Conservation (phyloP, 2,797 vertebrate genomes). For the Platyrinchus mystaceus region DNA sequence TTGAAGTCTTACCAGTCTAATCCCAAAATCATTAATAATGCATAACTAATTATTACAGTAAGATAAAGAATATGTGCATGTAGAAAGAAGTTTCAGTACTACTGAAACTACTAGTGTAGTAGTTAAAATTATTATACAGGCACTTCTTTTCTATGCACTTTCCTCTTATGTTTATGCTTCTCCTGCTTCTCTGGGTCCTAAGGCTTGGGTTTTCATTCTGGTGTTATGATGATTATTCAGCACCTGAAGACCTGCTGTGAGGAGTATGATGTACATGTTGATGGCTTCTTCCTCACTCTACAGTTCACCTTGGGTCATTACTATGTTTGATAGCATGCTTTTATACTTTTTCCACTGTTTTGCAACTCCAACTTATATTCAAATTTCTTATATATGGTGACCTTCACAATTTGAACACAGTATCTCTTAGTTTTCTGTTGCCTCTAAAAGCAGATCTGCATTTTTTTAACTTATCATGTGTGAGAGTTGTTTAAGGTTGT, state of each 20-base stretch:
- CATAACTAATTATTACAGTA: neutral
- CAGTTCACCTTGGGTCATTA: neutral
- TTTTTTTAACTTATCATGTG: neutral
- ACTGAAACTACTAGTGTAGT: neutral
- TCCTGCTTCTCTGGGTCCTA: neutral
- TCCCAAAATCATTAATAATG: neutral
- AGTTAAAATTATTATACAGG: neutral
- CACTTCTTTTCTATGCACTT: neutral
- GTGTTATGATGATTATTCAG: neutral
- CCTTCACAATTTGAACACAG: neutral
- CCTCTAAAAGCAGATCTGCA: neutral
- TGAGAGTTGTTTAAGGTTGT: neutral
- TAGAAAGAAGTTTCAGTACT: neutral
- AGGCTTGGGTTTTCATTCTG: neutral
- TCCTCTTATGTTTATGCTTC: neutral
- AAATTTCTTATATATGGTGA: neutral
- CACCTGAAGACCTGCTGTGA: neutral
- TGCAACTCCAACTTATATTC: neutral
- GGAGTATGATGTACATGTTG: neutral
- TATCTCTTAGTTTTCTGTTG: neutral
- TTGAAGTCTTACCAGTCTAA: neutral
- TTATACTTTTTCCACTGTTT: neutral
- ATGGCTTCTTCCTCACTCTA: neutral
- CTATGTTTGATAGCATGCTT: neutral
- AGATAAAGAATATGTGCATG: neutral